Evolutionary conservation across 2,113 vertebrate species (phyloP), one percentile per base, ranked within the genome.

Genomic region (Cynoglossus semilaevis): DNA sequence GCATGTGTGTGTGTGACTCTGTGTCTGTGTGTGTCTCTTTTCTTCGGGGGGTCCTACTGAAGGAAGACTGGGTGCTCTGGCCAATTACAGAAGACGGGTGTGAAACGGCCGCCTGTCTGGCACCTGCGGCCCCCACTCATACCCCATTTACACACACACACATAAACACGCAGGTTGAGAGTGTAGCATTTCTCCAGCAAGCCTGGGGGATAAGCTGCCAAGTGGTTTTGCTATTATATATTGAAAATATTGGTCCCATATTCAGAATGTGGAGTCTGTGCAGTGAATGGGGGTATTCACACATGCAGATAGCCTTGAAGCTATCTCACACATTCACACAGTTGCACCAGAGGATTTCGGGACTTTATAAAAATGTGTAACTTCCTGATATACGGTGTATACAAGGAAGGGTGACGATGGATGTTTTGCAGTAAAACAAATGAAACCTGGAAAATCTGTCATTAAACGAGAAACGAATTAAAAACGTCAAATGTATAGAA

Each of bases 31-130:
- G n/a, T 4, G 17, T 11, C 10, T 1, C 17, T 29, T 29, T 29
- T 29, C 22, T 29, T 29, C 35, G 50, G 63, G 77, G 66, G 68
- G 65, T 67, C 62, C 69, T 80, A 57, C 74, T 82, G 72, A 78
- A 72, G 67, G 42, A 70, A 79, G 69, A 70, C 47, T 69, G 69
- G 77, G 76, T 68, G 87, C 85, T 88, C 87, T 82, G 50, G 67
- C 89, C 93, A 94, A 92, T 96, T 95, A 95, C 90, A 83, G 89
- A 89, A 89, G 91, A 88, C 85, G 89, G 91, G 92, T 85, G 83
- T 74, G 80, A 92, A 90, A 89, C 88, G 84, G 85, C 80, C 65
- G 79, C 59, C 84, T 87, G 73, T 68, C 92, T 92, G 89, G 89
- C 85, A 90, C 92, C 89, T 94, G 76, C 87, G 76, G 88, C 89